phyloP scores from a whole-genome alignment of 2,888 invertebrate species.

The Perithous albicinctus region DNA sequence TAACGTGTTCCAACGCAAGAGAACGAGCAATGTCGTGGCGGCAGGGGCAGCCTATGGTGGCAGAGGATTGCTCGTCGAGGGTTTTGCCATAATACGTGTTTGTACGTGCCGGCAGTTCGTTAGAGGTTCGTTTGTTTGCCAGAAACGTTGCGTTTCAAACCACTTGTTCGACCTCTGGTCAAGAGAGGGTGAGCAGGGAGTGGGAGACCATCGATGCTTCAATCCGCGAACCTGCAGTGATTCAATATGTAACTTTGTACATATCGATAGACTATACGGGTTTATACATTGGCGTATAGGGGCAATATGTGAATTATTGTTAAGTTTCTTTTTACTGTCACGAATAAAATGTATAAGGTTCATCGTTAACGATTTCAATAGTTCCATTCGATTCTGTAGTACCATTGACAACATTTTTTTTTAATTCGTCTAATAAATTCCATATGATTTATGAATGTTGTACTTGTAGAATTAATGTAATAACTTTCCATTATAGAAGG shows the following conservation, averaged over 20 bases:
- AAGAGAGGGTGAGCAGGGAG: not conserved
- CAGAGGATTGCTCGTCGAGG: slow-evolving; percentile 71
- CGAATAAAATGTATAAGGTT: not conserved
- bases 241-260: slow-evolving; percentile 11
- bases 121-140: slow-evolving; percentile 81
- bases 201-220: slow-evolving; percentile 36
- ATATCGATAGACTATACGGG: slow-evolving; percentile 4
- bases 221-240: slow-evolving; percentile 6
- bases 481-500: too few species aligned
- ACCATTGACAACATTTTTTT: too few species aligned
- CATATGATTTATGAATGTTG: too few species aligned
- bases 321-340: not conserved
- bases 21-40: slow-evolving; percentile 49
- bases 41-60: not conserved
- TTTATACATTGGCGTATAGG: not conserved
- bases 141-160: slow-evolving; percentile 67
- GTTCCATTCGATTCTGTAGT: too few species aligned
- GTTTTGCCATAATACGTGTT: slow-evolving; percentile 76
- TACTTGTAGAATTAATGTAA: too few species aligned
- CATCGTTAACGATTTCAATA: too few species aligned
- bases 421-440: too few species aligned
- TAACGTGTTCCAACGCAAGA: slow-evolving; percentile 43
- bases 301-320: not conserved
- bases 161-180: slow-evolving; percentile 70
- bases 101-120: slow-evolving; percentile 79